Base-by-base conservation (phyloP, 2,888 invertebrate genomes). In the Aphodius sticticus region DNA sequence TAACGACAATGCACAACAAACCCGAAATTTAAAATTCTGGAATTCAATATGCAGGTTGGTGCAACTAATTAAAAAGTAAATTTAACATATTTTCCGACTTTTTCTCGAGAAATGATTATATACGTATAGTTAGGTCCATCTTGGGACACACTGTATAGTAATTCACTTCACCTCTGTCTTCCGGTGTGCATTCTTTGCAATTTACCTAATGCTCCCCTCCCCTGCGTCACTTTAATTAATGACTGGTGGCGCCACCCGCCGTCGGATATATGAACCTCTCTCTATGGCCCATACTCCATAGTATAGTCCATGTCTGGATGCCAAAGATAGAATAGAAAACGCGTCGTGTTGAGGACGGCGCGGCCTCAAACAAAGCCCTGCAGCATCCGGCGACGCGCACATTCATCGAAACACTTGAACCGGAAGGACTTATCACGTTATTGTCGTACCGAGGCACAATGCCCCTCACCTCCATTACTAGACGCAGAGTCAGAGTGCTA, bases 351-450 rank as follows among this genome's bases (percentile, higher is more conserved):
- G 79, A 82, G 83, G 82, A 82, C 82, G 81, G 81, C 81, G 82
- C 83, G 82, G 82, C 81, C 78, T 81, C 80, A 83, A 83, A 82
- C 82, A 82, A 82, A 80, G 77, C 77, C 26, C 76, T 81, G 83
- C 76, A 80, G 83, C 82, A 84, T 84, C 84, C 84, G 84, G 82
- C 81, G 81, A 81, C 81, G 81, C 83, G 79, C 79, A 79, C 82
- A 86, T 86, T 86, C 85, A 84, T 82, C 84, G 84, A 84, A 86
- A 85, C 84, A 85, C 85, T 84, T 84, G 86, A 85, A 86, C 85
- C 86, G 87, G 87, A 87, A 87, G 85, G 85, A 86, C 84, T 87
- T 87, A 86, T 86, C 87, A 85, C 85, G 83, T 84, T 84, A 84
- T 86, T 86, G 86, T 87, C 84, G 74, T 53, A 53, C 53, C 3